Conservation (phyloP, 1,140 invertebrate genomes). For the Cotesia typhae region DNA sequence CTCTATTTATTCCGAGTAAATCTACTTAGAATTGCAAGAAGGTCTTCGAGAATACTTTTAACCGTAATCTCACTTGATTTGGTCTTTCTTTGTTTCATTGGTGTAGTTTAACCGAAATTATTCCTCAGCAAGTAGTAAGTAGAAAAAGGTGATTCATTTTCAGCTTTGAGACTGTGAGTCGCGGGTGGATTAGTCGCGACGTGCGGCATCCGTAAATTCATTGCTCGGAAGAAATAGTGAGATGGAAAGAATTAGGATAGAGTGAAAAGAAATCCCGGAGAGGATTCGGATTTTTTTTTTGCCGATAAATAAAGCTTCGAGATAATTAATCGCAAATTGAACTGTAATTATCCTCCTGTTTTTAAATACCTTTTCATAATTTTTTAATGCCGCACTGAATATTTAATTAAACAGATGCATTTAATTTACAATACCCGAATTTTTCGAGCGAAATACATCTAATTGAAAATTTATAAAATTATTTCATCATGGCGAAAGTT, state of each 20-base stretch:
- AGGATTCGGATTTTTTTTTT: neutral
- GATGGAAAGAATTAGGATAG: conserved; percentile 35
- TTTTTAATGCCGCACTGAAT: too few species aligned
- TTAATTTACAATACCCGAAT: too few species aligned
- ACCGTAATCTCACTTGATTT: neutral
- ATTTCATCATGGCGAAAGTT: too few species aligned
- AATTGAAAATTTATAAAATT: too few species aligned
- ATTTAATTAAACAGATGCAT: too few species aligned
- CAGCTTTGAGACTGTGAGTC: conserved; percentile 29
- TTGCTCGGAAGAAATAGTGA: conserved; percentile 30
- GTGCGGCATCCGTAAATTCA: conserved; percentile 37
- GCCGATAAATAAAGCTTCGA: too few species aligned
- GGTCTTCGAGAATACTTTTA: neutral
- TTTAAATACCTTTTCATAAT: too few species aligned
- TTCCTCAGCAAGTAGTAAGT: conserved; percentile 16
- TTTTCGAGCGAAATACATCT: too few species aligned
- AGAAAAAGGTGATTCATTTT: conserved; percentile 27
- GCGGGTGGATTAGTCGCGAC: conserved; percentile 35
- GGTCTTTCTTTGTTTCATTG: neutral
- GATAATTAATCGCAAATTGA: too few species aligned
- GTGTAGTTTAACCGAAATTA: conserved; percentile 28
- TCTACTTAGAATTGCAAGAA: too few species aligned
- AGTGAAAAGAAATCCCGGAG: conserved; percentile 29
- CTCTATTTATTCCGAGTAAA: too few species aligned
- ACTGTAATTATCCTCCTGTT: too few species aligned